These are phyloP conservation scores for Mionectes olivaceus DNA, from an alignment of 2,797 vertebrate genomes.

Conservation along the genomic window DNA sequence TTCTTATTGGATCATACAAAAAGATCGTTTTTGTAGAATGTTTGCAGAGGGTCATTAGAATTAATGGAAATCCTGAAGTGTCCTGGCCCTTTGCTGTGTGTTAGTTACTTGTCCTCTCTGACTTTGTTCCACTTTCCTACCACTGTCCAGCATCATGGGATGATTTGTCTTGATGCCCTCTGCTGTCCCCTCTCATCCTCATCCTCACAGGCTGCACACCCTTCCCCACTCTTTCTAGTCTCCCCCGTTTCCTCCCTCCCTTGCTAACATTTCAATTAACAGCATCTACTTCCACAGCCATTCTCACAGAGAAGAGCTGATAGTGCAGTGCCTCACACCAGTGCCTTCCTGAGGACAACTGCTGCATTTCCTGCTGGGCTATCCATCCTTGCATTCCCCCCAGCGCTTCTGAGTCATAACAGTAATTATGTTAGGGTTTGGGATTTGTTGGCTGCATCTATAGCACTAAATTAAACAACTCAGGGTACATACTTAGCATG, in stretches of 20 bases:
- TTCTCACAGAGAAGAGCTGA: neutral
- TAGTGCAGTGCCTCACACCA: fast-evolving
- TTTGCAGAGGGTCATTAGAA: neutral
- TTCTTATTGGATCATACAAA: neutral
- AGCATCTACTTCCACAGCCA: neutral
- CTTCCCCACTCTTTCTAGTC: neutral
- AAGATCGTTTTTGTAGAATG: too few species aligned
- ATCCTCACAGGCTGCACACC: neutral
- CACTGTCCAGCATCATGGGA: neutral
- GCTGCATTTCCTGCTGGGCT: fast-evolving
- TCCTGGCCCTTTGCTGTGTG: neutral
- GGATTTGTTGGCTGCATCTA: neutral
- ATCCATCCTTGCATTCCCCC: fast-evolving
- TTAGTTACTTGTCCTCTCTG: neutral
- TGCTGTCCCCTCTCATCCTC: neutral
- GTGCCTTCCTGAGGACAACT: neutral
- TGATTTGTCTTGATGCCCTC: neutral
- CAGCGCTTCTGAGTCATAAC: fast-evolving
- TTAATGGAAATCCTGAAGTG: neutral
- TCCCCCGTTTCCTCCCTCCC: neutral
- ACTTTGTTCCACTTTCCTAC: neutral
- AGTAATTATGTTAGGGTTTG: neutral
- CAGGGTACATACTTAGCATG: fast-evolving
- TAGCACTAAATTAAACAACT: neutral
- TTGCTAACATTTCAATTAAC: neutral